Conservation (phyloP, 2,113 vertebrate genomes). For the mouse (Mus musculus) region DNA sequence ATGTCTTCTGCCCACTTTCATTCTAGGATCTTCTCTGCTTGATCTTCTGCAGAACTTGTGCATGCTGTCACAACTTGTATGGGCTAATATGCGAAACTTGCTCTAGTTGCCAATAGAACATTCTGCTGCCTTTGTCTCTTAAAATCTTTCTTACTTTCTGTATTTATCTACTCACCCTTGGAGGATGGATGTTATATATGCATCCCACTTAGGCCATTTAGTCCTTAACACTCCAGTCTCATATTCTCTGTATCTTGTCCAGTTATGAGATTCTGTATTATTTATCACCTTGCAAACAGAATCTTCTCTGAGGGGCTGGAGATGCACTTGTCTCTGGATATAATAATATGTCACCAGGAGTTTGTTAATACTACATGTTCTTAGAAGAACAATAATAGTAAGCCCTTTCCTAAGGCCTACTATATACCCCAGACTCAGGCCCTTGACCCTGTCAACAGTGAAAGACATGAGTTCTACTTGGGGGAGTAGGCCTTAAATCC, state of each 20-base stretch:
- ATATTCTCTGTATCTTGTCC: not conserved
- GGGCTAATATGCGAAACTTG: not conserved
- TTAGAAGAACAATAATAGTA: not conserved
- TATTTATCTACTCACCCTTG: not conserved
- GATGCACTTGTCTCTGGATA: not conserved
- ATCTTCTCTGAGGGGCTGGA: not conserved
- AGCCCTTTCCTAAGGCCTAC: not conserved
- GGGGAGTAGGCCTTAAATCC: not conserved
- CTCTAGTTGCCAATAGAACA: not conserved
- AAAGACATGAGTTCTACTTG: not conserved
- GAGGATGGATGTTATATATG: not conserved
- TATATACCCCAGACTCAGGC: not conserved
- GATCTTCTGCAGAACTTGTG: not conserved
- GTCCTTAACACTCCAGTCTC: not conserved
- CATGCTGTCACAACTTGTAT: not conserved
- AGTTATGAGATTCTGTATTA: not conserved
- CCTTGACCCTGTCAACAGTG: not conserved
- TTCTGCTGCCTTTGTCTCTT: not conserved
- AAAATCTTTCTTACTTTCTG: not conserved
- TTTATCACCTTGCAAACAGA: not conserved
- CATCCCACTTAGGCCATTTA: not conserved
- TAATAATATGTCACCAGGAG: not conserved
- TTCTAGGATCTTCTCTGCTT: not conserved
- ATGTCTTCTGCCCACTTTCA: not conserved
- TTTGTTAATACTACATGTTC: not conserved